Conservation (phyloP, 2,888 invertebrate species). For the Luperina testacea region DNA sequence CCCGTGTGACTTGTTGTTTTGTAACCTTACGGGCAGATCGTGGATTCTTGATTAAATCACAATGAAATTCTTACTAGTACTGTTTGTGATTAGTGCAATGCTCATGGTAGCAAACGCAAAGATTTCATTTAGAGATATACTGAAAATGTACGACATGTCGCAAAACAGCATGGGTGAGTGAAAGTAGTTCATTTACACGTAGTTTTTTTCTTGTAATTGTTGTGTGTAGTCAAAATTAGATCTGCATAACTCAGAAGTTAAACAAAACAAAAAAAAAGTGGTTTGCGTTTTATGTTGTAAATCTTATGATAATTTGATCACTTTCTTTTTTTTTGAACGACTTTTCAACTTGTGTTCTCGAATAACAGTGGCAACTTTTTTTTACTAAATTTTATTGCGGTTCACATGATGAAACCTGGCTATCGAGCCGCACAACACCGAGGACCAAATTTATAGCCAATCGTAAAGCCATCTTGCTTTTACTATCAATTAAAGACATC, state of each 20-base stretch:
- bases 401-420: not conserved
- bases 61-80: slow-evolving; percentile 45
- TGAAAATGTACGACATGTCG: slow-evolving; percentile 30
- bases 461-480: not conserved
- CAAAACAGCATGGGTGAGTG: slow-evolving; percentile 29
- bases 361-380: not conserved
- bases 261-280: not conserved
- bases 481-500: not conserved
- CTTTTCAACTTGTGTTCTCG: not conserved
- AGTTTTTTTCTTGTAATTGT: not conserved
- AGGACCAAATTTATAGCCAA: not conserved
- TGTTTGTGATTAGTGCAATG: slow-evolving; percentile 17
- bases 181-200: not conserved
- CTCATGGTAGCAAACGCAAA: slow-evolving; percentile 29
- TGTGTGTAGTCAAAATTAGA: not conserved
- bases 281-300: not conserved
- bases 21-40: not conserved
- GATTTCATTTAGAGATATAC: slow-evolving; percentile 7
- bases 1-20: slow-evolving; percentile 11
- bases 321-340: not conserved
- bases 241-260: not conserved
- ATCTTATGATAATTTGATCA: not conserved
- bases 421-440: not conserved
- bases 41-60: slow-evolving; percentile 19
- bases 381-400: not conserved